Conservation (phyloP, 2,113 vertebrate genomes). For the Spilogale gracilis region DNA sequence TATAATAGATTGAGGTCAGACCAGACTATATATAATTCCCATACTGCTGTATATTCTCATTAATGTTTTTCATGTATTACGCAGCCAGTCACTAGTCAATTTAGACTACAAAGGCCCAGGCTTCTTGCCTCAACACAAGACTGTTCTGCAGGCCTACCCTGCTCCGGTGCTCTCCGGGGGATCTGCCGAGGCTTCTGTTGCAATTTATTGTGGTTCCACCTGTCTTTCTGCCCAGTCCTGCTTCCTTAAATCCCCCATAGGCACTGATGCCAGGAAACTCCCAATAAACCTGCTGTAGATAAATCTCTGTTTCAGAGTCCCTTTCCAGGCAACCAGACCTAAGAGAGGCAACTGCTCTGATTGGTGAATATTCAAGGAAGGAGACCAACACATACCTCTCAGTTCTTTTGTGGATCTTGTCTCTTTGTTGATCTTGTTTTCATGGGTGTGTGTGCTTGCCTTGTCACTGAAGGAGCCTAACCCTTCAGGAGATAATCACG, state of each 20-base stretch:
- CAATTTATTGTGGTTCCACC: not conserved
- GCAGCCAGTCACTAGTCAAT: not conserved
- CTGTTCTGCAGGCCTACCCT: not conserved
- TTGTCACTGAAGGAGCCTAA: not conserved
- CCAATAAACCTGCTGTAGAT: not conserved
- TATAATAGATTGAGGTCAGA: not conserved
- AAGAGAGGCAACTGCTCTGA: not conserved
- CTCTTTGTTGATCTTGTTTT: not conserved
- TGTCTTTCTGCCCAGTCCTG: not conserved
- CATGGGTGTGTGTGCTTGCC: not conserved
- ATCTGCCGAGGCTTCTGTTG: not conserved
- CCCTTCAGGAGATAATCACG: fast-evolving
- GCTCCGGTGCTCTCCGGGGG: not conserved
- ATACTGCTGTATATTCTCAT: not conserved
- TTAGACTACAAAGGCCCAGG: not conserved
- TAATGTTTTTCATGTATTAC: constrained; percentile 23
- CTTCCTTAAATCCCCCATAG: not conserved
- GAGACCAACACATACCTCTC: not conserved
- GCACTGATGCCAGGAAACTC: not conserved
- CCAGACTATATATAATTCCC: not conserved
- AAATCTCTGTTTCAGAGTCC: not conserved
- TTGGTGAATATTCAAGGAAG: too few relatives aligned
- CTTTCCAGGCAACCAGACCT: not conserved
- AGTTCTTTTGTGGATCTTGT: not conserved
- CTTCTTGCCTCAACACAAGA: not conserved